Conservation (phyloP, 2,797 vertebrate species). For the Graptemys geographica region DNA sequence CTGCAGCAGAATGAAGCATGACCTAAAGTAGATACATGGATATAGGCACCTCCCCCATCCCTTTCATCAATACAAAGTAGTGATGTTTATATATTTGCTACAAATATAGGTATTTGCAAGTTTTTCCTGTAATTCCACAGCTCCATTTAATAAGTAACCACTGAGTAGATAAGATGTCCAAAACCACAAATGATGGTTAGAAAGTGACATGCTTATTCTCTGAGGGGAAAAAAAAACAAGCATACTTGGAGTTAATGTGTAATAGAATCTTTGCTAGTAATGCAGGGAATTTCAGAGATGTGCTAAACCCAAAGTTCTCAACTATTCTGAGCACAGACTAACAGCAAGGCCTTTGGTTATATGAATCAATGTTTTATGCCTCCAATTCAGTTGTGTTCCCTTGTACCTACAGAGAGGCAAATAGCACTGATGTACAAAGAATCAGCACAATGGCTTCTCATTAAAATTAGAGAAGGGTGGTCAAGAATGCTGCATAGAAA, state of each 20-base stretch:
- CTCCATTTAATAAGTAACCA: neutral
- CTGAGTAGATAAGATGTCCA: neutral
- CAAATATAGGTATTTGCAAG: neutral
- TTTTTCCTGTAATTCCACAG: neutral
- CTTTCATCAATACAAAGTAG: neutral
- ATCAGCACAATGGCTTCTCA: neutral
- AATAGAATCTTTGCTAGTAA: neutral
- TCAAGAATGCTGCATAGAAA: neutral
- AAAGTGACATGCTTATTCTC: conserved; percentile 4
- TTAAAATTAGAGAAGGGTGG: neutral
- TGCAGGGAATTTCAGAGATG: neutral
- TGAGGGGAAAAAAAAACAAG: neutral
- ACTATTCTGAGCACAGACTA: neutral
- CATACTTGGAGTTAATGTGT: neutral
- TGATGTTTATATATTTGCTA: neutral
- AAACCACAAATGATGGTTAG: neutral
- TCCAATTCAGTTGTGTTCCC: neutral
- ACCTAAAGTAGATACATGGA: neutral
- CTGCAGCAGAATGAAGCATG: conserved; percentile 3
- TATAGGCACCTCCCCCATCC: neutral
- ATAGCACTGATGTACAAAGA: neutral
- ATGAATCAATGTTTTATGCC: neutral
- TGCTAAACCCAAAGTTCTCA: neutral
- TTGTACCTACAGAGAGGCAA: neutral
- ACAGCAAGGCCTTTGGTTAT: neutral